Base-by-base conservation (phyloP, 1,140 invertebrate genomes). In the Leptonema lineaticorne region DNA sequence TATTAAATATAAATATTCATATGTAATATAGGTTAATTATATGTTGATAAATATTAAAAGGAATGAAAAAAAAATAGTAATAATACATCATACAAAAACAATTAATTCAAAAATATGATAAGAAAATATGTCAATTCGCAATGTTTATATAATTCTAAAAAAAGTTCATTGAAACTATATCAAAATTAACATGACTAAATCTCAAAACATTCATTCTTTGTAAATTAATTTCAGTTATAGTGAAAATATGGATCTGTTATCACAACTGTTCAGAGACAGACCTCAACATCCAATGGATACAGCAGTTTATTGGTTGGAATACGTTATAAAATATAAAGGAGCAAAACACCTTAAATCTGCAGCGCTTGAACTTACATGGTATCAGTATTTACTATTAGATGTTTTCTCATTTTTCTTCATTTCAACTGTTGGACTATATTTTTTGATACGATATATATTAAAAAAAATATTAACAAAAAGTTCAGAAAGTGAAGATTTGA, bases 371-470 rank as follows among this genome's bases (percentile, higher is more conserved):
- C 77, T 87, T 63, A 76, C 78, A n/a, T 84, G 84, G 77, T 85
- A 84, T 74, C 79, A 86, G 71, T 86, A 85, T 73, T 79, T 84
- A 41, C 69, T 86, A 16, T 70, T 87, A 2, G 86, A 88, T 75
- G 84, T 87, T 2, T 77, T 83, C 65, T 71, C 30, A 18, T 69
- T 69, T 60, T 41, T 69, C 20, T n/a, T 68, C 29, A 37, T 67
- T 11, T 26, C 30, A 11, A 24, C 6, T 11, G 26, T 67, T n/a
- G 50, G 16, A 37, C 27, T 57, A 26, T 67, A 16, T n/a, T 6
- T 57, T 20, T 6, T 56, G 9, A 11, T 67, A 29, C 33, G 27
- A 56, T 1, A 6, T 1, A 4, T 57, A 0, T 14, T 24, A 7
- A 67, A 41, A 57, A 16, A n/a, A n/a, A 4, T 48, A 2, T 16